Conservation (phyloP, 2,113 vertebrate species). For the Haemorhous mexicanus region DNA sequence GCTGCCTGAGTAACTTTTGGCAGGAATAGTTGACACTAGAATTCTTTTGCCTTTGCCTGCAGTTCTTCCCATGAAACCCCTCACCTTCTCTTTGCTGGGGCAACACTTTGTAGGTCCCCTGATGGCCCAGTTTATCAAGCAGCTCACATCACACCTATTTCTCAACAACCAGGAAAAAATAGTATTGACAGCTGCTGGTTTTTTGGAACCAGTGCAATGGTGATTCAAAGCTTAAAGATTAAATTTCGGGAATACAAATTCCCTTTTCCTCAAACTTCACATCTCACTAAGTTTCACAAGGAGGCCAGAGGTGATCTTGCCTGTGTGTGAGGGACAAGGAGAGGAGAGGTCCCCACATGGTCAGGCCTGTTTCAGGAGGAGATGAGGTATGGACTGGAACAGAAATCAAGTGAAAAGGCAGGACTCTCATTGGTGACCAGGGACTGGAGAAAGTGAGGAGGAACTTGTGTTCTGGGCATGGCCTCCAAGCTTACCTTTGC, state of each 20-base stretch:
- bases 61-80: not conserved
- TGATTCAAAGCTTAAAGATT: not conserved
- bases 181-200: not conserved
- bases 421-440: not conserved
- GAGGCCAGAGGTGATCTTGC: not conserved
- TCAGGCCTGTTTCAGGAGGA: not conserved
- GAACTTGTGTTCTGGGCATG: not conserved
- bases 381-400: not conserved
- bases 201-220: not conserved
- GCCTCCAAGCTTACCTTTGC: not conserved
- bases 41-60: not conserved
- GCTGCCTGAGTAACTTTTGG: not conserved
- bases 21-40: not conserved
- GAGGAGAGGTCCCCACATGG: not conserved
- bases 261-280: not conserved
- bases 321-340: not conserved
- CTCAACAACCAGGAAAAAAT: not conserved
- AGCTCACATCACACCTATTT: not conserved
- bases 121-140: not conserved
- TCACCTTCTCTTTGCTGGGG: not conserved
- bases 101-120: not conserved
- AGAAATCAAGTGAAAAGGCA: not conserved
- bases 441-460: not conserved
- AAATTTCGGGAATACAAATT: not conserved
- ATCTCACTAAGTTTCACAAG: not conserved